Conservation (phyloP, 2,797 vertebrate species). For the Falco naumanni region DNA sequence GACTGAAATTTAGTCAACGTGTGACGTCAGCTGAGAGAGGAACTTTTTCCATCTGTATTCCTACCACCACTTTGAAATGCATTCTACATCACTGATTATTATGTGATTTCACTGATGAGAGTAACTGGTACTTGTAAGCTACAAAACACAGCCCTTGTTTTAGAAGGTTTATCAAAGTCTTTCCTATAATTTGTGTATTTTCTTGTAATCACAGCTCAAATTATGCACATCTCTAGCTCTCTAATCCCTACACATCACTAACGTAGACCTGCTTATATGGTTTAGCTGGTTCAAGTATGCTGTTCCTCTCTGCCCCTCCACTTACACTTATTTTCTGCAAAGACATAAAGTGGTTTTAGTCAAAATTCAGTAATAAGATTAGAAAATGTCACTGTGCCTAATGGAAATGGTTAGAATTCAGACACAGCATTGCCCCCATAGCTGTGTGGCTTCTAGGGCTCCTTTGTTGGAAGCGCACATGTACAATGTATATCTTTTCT, state of each 20-base stretch:
- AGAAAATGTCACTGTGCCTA: not conserved
- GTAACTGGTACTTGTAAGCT: not conserved
- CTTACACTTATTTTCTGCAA: not conserved
- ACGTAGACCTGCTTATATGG: not conserved
- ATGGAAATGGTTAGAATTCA: not conserved
- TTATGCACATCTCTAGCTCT: not conserved
- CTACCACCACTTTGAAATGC: not conserved
- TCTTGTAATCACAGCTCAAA: not conserved
- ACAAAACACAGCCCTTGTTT: not conserved
- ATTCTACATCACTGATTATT: not conserved
- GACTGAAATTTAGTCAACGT: not conserved
- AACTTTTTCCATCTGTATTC: not conserved
- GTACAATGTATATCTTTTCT: not conserved
- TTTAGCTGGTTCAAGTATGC: not conserved
- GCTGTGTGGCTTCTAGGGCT: not conserved
- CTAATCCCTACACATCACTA: not conserved
- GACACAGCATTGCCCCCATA: accelerated
- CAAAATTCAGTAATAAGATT: not conserved
- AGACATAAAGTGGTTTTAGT: not conserved
- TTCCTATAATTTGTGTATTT: not conserved
- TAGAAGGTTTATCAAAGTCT: not conserved
- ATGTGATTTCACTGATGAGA: not conserved
- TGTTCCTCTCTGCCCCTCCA: not conserved
- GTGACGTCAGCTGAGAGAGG: not conserved
- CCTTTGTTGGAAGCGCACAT: not conserved